Conservation (phyloP, 2,888 invertebrate genomes). For the Athalia circularis region DNA sequence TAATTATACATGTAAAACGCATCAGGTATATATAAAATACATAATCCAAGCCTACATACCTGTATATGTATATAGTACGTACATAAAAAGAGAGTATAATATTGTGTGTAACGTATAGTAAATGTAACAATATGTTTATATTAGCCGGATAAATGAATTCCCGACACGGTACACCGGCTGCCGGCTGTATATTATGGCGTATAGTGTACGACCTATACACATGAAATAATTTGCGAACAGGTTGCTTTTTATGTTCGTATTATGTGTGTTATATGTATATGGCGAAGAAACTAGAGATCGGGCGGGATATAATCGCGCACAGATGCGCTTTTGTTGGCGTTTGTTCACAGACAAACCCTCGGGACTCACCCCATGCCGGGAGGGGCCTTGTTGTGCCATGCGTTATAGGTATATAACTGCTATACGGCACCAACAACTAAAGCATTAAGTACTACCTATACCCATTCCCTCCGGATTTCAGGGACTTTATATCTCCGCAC, state of each 20-base stretch:
- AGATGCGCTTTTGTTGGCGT: conserved; percentile 68
- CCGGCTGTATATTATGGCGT: no score
- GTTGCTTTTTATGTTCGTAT: conserved; percentile 58
- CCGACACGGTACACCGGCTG: conserved; percentile 60
- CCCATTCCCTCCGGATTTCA: no score
- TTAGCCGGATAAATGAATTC: conserved; percentile 72
- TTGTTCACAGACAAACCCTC: conserved; percentile 51
- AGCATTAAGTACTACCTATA: no score
- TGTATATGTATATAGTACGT: not conserved
- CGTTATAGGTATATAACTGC: conserved; percentile 27
- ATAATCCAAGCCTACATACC: not conserved
- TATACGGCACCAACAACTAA: not conserved
- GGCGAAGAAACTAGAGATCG: not conserved
- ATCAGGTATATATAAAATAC: no score
- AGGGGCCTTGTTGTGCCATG: conserved; percentile 3
- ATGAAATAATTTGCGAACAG: conserved; percentile 65
- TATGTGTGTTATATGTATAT: no score
- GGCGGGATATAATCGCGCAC: conserved; percentile 63
- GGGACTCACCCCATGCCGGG: conserved; percentile 21
- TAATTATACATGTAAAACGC: no score
- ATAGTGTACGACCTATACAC: conserved; percentile 30
- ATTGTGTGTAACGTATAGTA: not conserved
- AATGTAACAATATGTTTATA: conserved; percentile 71
- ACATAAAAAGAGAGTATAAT: not conserved
- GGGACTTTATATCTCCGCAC: no score